phyloP scores from a whole-genome alignment of 2,113 vertebrate species.

The Theristicus caerulescens region DNA sequence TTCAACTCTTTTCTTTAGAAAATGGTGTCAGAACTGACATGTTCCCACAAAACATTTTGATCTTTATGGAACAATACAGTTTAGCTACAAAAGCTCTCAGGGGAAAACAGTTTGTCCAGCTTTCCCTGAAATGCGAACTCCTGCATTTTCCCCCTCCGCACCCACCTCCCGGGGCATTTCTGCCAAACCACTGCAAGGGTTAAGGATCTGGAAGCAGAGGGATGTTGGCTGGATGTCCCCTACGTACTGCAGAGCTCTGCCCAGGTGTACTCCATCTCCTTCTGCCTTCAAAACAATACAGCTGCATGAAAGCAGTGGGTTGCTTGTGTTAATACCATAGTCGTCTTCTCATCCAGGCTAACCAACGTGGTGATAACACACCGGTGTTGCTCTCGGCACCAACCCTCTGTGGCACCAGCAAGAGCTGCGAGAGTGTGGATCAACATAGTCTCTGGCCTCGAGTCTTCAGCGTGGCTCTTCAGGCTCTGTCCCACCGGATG shows the following conservation, averaged over 20 bases:
- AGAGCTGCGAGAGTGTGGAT: neutral
- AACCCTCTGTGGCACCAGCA: neutral
- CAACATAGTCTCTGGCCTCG: neutral
- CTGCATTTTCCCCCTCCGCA: neutral
- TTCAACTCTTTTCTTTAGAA: neutral
- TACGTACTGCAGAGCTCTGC: neutral
- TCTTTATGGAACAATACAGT: neutral
- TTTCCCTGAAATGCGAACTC: neutral
- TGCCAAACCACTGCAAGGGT: neutral
- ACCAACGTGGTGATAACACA: neutral
- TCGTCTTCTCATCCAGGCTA: neutral
- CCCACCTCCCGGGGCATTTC: neutral
- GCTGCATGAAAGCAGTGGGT: neutral
- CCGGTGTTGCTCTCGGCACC: too few relatives aligned
- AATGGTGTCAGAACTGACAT: neutral
- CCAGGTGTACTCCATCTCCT: neutral
- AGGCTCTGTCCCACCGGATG: neutral
- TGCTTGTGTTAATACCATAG: neutral
- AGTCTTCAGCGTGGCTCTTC: neutral
- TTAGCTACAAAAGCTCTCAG: neutral
- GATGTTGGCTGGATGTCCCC: rapidly evolving
- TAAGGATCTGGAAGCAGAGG: neutral
- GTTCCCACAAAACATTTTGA: neutral
- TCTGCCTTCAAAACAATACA: neutral
- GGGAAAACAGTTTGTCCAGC: neutral